These are phyloP conservation scores for Pluvialis apricaria DNA, from an alignment of 2,113 vertebrate genomes.

Conservation along the genomic window DNA sequence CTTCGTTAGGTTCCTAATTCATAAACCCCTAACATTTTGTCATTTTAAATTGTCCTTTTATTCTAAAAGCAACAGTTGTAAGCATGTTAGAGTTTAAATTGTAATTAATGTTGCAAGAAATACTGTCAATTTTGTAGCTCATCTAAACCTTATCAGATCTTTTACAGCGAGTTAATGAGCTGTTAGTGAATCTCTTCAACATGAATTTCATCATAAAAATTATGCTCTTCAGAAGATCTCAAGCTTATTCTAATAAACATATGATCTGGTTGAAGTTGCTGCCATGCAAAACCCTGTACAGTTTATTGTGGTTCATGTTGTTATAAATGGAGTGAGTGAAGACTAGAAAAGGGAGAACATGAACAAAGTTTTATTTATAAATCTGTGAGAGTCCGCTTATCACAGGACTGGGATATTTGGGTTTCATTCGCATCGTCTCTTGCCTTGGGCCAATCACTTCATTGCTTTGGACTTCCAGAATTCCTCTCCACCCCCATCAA, in stretches of 20 bases:
- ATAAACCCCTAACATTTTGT: not conserved
- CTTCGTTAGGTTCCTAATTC: not conserved
- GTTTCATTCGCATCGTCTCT: not conserved
- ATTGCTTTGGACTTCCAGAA: not conserved
- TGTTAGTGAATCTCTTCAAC: not conserved
- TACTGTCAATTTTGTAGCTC: not conserved
- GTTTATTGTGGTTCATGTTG: not conserved
- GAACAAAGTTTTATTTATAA: not conserved
- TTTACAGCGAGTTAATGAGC: not conserved
- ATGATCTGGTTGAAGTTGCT: not conserved
- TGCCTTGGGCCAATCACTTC: not conserved
- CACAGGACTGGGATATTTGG: not conserved
- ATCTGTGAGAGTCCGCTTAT: not conserved
- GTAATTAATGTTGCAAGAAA: slow-evolving; percentile 36
- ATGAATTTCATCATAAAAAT: not conserved
- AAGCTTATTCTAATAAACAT: not conserved
- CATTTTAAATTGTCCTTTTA: not conserved
- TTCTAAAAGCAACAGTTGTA: not conserved
- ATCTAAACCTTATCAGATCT: slow-evolving; percentile 4
- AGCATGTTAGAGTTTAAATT: not conserved
- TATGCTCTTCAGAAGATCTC: not conserved
- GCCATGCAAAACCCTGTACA: not conserved
- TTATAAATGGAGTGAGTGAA: not conserved
- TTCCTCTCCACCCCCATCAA: not conserved
- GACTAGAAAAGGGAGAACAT: not conserved